Base-by-base conservation (phyloP, 2,888 invertebrate species). In the Nudaria mundana region DNA sequence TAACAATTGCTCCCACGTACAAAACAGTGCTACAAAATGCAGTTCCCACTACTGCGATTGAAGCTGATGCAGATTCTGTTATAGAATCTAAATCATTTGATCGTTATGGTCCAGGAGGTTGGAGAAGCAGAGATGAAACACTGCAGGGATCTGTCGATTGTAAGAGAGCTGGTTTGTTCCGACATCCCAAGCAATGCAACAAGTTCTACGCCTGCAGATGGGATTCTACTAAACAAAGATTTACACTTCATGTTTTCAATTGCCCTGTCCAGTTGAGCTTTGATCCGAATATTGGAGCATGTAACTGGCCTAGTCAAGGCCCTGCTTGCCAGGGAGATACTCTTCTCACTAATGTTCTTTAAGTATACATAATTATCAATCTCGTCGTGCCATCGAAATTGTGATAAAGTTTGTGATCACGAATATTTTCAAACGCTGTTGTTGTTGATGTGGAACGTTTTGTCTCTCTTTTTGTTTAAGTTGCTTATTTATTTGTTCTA, bases 191-290 rank as follows among this genome's bases (percentile, higher is more conserved):
- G 51, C 92, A 93, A 61, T 95, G 95, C 66, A 94, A 94, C 71
- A 94, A 95, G 69, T 95, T 95, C 88, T 95, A 95, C 68, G 92
- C 94, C 20, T 95, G 95, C 71, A 91, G 93, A 74, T 95, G 94
- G 94, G 95, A 95, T 71, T 91, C 92, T 49, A 93, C 92, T 67
- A 93, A 94, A 66, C 92, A 94, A 55, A 90, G 91, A 56, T 95
- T 92, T 71, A 94, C 94, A 1, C 87, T 95, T 5, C 93, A 94
- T 64, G 90, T 93, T 1, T 94, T 95, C 75, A 93, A 94, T 66
- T 95, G 95, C 63, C 95, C 95, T 0, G 91, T 95, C 8, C 94
- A 94, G 67, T 82, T 95, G 33, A 94, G 94, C 31, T 95, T 94
- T 63, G 95, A 95, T 71, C 90, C 91, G 12, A 91, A 84, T 39